Evolutionary conservation across 2,113 vertebrate genomes (phyloP), one percentile per base, ranked within the genome.

Genomic region (Saccopteryx leptura): DNA sequence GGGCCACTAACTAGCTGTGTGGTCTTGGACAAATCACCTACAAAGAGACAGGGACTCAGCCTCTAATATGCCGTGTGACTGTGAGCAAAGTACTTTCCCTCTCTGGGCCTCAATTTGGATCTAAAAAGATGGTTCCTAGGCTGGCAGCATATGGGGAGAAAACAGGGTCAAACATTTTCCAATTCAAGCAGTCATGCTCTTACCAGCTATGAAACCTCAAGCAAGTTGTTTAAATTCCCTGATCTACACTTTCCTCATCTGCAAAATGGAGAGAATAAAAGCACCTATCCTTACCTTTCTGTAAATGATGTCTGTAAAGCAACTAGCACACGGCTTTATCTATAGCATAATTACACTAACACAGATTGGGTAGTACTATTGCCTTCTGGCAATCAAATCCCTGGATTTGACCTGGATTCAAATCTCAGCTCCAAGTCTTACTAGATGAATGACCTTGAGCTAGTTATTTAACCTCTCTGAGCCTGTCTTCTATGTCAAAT

Each of bases 371-470:
- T 66, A 72, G 60, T 81, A 68, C 15, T 60, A 76, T 74, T 79
- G n/a, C 69, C 56, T 95, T 88, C 81, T 81, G 33, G 17, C 76
- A 92, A 28, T 69, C n/a, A 92, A 78, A 88, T 88, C 31, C 12
- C 88, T 88, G 69, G 63, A 90, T 97, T 83, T 90, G 95, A 94
- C 63, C 74, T 95, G 48, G 31, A 89, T 92, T 92, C 72, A 89
- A 86, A 93, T 95, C n/a, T 48, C 54, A 94, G 75, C 54, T 91
- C 31, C 84, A 95, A 68, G 39, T 93, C 69, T 89, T 91, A 91
- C 82, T 81, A 89, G 91, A 39, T 83, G 54, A 48, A 93, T 81
- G 63, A 86, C 75, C 68, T 54, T 88, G 74, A 95, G 54, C 69
- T 84, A 91, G 78, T 71, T 75, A 87, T 39, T 79, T 96, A 88